Conservation (phyloP, 2,888 invertebrate species). For the Cephus spinipes region DNA sequence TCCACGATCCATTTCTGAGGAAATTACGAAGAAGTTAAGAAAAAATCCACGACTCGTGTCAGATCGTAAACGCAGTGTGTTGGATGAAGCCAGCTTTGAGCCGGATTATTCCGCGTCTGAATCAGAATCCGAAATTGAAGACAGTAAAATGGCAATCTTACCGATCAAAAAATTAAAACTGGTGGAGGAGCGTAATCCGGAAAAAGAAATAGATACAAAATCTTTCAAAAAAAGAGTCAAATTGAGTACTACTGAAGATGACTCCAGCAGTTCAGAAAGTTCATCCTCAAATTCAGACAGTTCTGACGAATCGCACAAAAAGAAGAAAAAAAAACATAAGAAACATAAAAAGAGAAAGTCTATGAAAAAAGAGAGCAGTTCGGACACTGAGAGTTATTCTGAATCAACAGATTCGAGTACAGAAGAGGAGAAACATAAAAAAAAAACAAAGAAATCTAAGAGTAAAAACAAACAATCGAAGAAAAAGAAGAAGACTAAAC, state of each 20-base stretch:
- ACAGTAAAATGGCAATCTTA: slow-evolving; percentile 52
- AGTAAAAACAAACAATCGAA: slow-evolving; percentile 78
- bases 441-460: slow-evolving; percentile 73
- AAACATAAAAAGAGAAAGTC: slow-evolving; percentile 70
- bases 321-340: slow-evolving; percentile 74
- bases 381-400: slow-evolving; percentile 74
- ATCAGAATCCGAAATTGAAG: slow-evolving; percentile 69
- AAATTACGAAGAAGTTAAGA: slow-evolving; percentile 52
- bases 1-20: slow-evolving; percentile 34
- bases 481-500: slow-evolving; percentile 80
- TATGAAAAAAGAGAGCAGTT: slow-evolving; percentile 72
- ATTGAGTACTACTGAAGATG: slow-evolving; percentile 69
- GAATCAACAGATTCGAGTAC: slow-evolving; percentile 75
- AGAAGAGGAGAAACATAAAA: slow-evolving; percentile 76
- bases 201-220: slow-evolving; percentile 58
- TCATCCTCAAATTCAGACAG: slow-evolving; percentile 67
- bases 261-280: slow-evolving; percentile 68
- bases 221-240: slow-evolving; percentile 63
- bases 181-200: slow-evolving; percentile 44
- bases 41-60: slow-evolving; percentile 65
- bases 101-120: slow-evolving; percentile 81
- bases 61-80: slow-evolving; percentile 75
- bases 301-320: slow-evolving; percentile 68
- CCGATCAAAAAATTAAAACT: slow-evolving; percentile 44
- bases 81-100: slow-evolving; percentile 81